Conservation (phyloP, 2,888 invertebrate genomes). For the Dryocosmus kuriphilus region DNA sequence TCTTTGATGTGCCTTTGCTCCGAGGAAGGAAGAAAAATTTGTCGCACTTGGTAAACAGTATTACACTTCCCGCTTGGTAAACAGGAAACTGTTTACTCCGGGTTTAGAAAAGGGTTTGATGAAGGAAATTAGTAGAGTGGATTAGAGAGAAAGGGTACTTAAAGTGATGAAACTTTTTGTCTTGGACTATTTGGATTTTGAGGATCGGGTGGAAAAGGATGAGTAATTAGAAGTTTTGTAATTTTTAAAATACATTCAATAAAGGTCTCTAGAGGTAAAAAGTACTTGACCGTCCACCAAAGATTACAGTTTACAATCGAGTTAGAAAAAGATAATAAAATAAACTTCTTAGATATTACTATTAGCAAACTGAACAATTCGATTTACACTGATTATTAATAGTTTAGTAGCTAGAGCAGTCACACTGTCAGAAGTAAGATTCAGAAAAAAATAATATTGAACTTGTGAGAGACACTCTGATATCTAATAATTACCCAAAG, state of each 20-base stretch:
- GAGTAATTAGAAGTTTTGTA: not conserved
- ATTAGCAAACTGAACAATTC: too few species aligned
- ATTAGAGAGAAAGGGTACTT: not conserved
- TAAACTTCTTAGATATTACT: too few species aligned
- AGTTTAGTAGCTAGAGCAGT: too few species aligned
- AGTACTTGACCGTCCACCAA: too few species aligned
- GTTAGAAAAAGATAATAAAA: too few species aligned
- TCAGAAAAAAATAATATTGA: too few species aligned
- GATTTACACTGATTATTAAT: too few species aligned
- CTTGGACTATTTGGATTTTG: not conserved
- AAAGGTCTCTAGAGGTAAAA: too few species aligned
- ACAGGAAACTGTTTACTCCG: not conserved
- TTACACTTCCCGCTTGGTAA: conserved; percentile 22
- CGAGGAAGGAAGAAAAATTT: conserved; percentile 8
- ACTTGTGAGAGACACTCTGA: too few species aligned
- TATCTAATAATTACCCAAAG: too few species aligned
- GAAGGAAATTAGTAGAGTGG: not conserved
- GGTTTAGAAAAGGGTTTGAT: conserved; percentile 3
- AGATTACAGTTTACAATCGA: too few species aligned
- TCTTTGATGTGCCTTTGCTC: conserved; percentile 16
- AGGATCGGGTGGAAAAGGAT: not conserved
- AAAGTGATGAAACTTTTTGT: not conserved
- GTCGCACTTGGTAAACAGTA: conserved; percentile 32
- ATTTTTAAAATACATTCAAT: not conserved
- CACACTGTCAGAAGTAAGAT: too few species aligned